Conservation (phyloP, 1,140 invertebrate species). For the Stegodyphus mimosarum region DNA sequence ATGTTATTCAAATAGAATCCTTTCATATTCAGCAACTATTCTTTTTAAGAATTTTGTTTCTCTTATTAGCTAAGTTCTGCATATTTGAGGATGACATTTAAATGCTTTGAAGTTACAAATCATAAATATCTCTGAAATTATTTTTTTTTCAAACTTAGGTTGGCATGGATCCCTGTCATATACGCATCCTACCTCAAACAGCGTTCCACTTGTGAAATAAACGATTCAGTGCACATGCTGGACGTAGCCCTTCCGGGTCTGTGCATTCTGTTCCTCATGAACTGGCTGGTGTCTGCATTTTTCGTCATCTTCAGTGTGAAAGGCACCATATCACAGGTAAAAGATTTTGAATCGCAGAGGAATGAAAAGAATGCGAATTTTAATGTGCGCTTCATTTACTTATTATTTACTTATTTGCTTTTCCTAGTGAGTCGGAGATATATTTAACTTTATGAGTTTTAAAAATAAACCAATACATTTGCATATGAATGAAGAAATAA, state of each 20-base stretch:
- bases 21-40: neutral
- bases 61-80: no score
- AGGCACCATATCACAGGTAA: conserved; percentile 41
- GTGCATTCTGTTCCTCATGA: conserved; percentile 12
- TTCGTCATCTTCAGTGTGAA: conserved; percentile 7
- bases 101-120: neutral
- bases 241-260: conserved; percentile 3
- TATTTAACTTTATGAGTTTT: no score
- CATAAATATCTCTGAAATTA: neutral
- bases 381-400: no score
- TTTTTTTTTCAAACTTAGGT: neutral
- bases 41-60: no score
- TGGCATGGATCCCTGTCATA: conserved; percentile 22
- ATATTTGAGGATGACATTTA: no score
- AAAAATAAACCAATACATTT: no score
- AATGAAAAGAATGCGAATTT: no score
- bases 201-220: neutral
- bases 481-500: no score
- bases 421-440: no score
- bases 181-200: conserved; percentile 16
- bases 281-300: conserved; percentile 12
- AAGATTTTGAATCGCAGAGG: no score
- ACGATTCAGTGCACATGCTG: neutral
- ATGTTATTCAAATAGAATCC: neutral
- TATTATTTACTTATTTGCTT: no score